Percentiles rank a stretch among this genome's conserved stretches.
Conservation (phyloP, 2,113 vertebrate genomes). For the Platichthys stellatus region DNA sequence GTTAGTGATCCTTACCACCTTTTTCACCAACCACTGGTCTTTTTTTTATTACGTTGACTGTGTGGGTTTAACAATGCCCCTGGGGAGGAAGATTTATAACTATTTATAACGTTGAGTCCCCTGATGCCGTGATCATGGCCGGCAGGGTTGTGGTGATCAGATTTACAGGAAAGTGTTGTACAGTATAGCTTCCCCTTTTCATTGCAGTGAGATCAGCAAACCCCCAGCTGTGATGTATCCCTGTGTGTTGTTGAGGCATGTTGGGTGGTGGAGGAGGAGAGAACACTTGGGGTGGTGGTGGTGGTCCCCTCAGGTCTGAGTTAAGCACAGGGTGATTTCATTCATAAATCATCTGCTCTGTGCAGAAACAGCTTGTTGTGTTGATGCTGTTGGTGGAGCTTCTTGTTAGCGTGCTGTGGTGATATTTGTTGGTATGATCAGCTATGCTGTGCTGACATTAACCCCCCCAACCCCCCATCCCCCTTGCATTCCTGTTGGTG, state of each 20-base stretch:
- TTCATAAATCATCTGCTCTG: conserved; percentile 34
- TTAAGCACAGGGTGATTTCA: conserved; percentile 32
- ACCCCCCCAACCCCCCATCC: conserved; percentile 26
- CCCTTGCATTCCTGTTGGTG: conserved; percentile 45
- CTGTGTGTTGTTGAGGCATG: conserved; percentile 47
- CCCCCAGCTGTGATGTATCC: conserved; percentile 17
- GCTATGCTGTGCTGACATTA: conserved; percentile 38
- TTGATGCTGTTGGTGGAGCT: conserved; percentile 25
- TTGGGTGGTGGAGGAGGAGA: conserved; percentile 24
- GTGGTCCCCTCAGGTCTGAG: conserved; percentile 34
- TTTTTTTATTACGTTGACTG: conserved; percentile 41
- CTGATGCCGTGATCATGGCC: conserved; percentile 12
- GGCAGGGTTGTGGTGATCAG: conserved; percentile 9
- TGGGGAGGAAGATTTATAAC: conserved; percentile 53
- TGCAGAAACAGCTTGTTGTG: conserved; percentile 11
- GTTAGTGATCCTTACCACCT: conserved; percentile 40
- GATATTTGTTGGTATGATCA: conserved; percentile 59
- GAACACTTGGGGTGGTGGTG: conserved; percentile 10
- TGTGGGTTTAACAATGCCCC: conserved; percentile 46
- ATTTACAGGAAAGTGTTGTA: not conserved
- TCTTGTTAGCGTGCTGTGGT: not conserved
- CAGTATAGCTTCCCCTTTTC: conserved; percentile 15
- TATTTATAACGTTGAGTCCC: conserved; percentile 44
- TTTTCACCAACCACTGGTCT: conserved; percentile 39
- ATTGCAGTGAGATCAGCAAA: conserved; percentile 26